Evolutionary conservation across 2,888 invertebrate genomes (phyloP).

Genomic region (Athrips mouffetella): DNA sequence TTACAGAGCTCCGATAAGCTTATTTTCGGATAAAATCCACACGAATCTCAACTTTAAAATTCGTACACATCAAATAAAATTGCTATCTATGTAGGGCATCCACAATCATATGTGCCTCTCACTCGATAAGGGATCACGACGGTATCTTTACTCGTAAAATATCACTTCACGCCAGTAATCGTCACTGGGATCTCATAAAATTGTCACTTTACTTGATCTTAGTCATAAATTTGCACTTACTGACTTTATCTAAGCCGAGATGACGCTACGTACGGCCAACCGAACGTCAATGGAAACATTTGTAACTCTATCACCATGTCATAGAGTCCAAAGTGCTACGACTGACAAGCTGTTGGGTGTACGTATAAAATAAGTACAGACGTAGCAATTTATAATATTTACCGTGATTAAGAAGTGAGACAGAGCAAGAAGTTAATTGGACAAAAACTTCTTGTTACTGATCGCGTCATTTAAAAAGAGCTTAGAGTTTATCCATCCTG

Average conservation of each 20-base stretch:
- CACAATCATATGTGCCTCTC: neutral
- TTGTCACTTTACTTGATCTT: neutral
- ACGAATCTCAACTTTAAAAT: neutral
- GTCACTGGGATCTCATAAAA: neutral
- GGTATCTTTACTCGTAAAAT: neutral
- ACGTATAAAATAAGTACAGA: too few species aligned
- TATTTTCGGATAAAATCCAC: neutral
- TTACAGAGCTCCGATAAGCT: neutral
- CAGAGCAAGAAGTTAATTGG: too few species aligned
- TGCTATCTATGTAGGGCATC: slow-evolving; percentile 4
- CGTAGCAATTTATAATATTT: too few species aligned
- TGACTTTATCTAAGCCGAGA: neutral
- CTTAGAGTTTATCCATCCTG: too few species aligned
- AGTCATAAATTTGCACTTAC: neutral
- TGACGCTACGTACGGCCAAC: neutral
- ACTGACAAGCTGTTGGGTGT: too few species aligned
- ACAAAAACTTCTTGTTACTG: too few species aligned
- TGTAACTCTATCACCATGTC: too few species aligned
- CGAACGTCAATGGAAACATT: too few species aligned
- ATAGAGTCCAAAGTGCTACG: too few species aligned
- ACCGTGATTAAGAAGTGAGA: too few species aligned
- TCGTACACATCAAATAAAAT: neutral
- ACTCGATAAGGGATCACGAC: slow-evolving; percentile 2
- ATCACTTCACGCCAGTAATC: neutral
- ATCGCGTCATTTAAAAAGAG: too few species aligned